Percentiles rank a stretch among this genome's conserved stretches.
phyloP scores from a whole-genome alignment of 2,888 invertebrate genomes.

The Tiphia femorata region DNA sequence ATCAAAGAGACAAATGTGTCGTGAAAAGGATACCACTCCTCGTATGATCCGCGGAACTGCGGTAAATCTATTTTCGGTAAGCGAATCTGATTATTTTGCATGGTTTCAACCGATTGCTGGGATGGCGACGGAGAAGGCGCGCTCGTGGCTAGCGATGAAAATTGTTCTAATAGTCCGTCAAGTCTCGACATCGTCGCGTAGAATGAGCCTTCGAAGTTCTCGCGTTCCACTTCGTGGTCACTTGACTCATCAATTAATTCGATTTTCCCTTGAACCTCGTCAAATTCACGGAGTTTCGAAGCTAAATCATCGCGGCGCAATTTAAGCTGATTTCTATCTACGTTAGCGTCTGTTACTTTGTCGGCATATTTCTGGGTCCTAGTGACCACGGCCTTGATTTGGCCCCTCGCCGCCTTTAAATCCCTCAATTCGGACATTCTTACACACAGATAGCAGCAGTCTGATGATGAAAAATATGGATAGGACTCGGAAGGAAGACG shows the following conservation, averaged over 20 bases:
- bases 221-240: background rate
- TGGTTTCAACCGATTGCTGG: background rate
- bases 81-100: background rate
- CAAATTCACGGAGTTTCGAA: background rate
- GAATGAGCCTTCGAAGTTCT: background rate
- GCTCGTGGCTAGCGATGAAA: background rate
- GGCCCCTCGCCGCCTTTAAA: background rate
- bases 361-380: background rate
- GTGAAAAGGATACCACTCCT: background rate
- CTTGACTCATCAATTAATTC: background rate
- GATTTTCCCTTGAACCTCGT: background rate
- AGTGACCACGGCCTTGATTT: background rate
- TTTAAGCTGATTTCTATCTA: background rate
- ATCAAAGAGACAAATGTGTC: conserved; percentile 14
- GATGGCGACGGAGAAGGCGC: background rate
- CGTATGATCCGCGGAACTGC: background rate
- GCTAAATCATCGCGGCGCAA: background rate
- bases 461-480: background rate
- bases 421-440: background rate
- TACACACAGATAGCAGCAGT: background rate
- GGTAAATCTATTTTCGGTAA: background rate
- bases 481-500: background rate
- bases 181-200: background rate
- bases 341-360: background rate
- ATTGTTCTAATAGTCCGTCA: background rate